Percentiles rank a stretch among this genome's conserved stretches.
Evolutionary conservation across 2,888 invertebrate species (phyloP).

Genomic region (Leucania comma): DNA sequence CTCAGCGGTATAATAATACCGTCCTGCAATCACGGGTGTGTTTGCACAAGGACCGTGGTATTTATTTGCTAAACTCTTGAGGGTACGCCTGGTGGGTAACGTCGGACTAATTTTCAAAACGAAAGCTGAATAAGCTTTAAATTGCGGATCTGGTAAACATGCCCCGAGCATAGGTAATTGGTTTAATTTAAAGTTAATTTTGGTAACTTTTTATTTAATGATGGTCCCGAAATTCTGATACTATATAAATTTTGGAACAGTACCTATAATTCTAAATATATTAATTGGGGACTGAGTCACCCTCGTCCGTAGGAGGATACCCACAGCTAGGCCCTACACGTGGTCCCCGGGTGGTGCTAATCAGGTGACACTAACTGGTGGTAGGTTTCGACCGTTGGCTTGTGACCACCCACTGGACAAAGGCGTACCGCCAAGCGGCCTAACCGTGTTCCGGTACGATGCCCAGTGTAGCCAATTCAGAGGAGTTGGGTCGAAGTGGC

Average conservation of each 20-base stretch:
- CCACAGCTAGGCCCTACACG: no score
- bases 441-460: no score
- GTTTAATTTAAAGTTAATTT: constrained; percentile 53
- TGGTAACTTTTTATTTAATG: constrained; percentile 37
- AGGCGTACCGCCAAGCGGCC: no score
- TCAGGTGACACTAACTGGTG: no score
- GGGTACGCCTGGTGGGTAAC: constrained; percentile 73
- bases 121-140: constrained; percentile 84
- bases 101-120: constrained; percentile 81
- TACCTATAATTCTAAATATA: background rate
- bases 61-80: constrained; percentile 86
- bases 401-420: no score
- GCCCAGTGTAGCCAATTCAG: no score
- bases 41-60: constrained; percentile 81
- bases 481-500: no score
- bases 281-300: no score
- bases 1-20: constrained; percentile 56
- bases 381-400: no score
- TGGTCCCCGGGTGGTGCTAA: no score
- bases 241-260: background rate
- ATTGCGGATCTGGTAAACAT: constrained; percentile 79
- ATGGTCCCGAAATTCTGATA: background rate
- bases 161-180: constrained; percentile 70
- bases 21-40: constrained; percentile 78
- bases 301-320: no score